Evolutionary conservation across 2,797 vertebrate species (phyloP).

Genomic region (Trachurus trachurus): DNA sequence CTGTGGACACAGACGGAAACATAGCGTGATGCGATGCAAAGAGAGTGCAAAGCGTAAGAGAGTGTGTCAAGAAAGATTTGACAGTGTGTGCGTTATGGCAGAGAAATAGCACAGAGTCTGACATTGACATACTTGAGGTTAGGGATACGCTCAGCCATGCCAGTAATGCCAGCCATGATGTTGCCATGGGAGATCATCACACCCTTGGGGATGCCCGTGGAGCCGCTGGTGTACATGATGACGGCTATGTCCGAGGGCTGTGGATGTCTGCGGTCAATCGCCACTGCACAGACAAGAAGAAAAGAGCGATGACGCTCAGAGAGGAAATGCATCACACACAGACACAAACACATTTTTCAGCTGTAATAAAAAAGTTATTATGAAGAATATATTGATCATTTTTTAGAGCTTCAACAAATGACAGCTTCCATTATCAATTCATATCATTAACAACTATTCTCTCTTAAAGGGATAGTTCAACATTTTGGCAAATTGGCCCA

Average conservation of each 20-base stretch:
- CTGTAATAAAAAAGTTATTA: neutral
- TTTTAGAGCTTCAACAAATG: neutral
- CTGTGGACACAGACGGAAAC: neutral
- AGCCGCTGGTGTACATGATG: slow-evolving; percentile 99
- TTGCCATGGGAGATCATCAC: slow-evolving; percentile 99
- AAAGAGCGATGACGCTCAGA: slow-evolving; percentile 20
- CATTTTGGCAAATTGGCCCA: no score
- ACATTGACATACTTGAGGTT: slow-evolving; percentile 87
- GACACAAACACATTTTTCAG: neutral
- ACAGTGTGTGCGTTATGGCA: neutral
- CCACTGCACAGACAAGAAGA: slow-evolving; percentile 74
- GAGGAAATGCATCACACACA: slow-evolving; percentile 12
- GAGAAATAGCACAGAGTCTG: neutral
- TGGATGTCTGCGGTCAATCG: slow-evolving; percentile 84
- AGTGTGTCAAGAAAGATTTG: neutral
- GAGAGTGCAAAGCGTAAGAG: neutral
- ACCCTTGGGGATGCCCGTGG: slow-evolving; percentile 97
- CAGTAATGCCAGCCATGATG: slow-evolving; percentile 94
- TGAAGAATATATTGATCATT: neutral
- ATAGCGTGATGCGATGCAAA: neutral
- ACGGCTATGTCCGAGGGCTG: slow-evolving; percentile 91
- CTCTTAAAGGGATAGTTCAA: no score
- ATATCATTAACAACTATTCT: neutral
- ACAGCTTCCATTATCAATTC: neutral
- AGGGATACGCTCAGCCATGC: slow-evolving; percentile 96